These are phyloP conservation scores for Synodontis membranacea DNA, from an alignment of 2,113 vertebrate species.

Conservation along the genomic window DNA sequence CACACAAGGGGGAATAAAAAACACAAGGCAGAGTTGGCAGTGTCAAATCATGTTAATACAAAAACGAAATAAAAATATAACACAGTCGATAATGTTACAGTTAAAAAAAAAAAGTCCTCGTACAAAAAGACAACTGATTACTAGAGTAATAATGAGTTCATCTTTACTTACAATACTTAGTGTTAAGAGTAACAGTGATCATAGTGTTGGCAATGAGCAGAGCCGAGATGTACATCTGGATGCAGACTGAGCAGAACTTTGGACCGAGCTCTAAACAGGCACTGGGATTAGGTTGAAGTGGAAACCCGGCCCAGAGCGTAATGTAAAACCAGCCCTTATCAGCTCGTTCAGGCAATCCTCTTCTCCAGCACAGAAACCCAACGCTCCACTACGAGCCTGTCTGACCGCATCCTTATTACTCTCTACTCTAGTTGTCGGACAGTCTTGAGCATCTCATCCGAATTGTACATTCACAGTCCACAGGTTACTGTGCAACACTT, in stretches of 20 bases:
- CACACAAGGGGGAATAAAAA: background rate
- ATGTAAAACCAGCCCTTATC: conserved; percentile 1
- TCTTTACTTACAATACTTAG: conserved; percentile 40
- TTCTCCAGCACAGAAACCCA: conserved; percentile 19
- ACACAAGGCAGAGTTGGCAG: conserved; percentile 26
- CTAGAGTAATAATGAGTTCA: conserved; percentile 19
- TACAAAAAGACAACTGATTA: conserved; percentile 39
- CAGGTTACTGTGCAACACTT: conserved; percentile 29
- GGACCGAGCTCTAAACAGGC: background rate
- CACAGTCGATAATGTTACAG: conserved; percentile 22
- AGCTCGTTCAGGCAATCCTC: background rate
- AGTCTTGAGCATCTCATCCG: conserved; percentile 1
- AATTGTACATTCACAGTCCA: conserved; percentile 15
- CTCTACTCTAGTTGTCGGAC: background rate
- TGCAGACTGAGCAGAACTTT: background rate
- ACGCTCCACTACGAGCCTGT: background rate
- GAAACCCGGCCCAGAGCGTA: conserved; percentile 1
- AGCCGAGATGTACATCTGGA: background rate
- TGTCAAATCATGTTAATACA: conserved; percentile 47
- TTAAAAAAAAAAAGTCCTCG: conserved; percentile 19
- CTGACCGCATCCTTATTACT: background rate
- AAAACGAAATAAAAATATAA: conserved; percentile 42
- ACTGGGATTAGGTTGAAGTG: background rate
- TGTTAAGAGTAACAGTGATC: conserved; percentile 19
- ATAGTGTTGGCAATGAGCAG: conserved; percentile 37